Percentiles rank a stretch among this genome's conserved stretches.
These are phyloP conservation scores for Molossus molossus DNA, from an alignment of 2,797 vertebrate species.

Conservation along the genomic window DNA sequence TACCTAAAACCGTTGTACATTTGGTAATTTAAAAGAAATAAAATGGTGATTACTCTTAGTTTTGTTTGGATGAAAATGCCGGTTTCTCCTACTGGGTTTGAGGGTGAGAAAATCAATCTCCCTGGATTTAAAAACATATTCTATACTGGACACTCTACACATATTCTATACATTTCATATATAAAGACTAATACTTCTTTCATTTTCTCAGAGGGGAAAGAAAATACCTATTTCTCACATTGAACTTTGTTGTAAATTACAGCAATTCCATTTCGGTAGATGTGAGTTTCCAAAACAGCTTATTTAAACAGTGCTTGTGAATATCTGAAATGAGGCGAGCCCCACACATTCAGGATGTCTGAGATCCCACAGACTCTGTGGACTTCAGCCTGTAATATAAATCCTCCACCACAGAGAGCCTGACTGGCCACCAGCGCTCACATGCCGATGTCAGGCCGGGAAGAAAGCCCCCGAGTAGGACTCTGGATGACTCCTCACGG, in stretches of 20 bases:
- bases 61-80: conserved; percentile 60
- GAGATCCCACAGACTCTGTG: not conserved
- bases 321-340: not conserved
- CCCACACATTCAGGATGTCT: not conserved
- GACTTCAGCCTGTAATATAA: not conserved
- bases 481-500: not conserved
- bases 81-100: conserved; percentile 58
- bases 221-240: conserved; percentile 67
- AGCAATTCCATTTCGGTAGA: conserved; percentile 65
- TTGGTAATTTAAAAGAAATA: conserved; percentile 68
- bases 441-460: not conserved
- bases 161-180: not conserved
- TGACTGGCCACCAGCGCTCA: not conserved
- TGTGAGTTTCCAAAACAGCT: conserved; percentile 52
- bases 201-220: conserved; percentile 68
- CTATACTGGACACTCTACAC: not conserved
- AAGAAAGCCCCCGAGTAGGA: not conserved
- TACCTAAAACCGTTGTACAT: not conserved
- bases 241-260: conserved; percentile 37
- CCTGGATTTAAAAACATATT: conserved; percentile 59
- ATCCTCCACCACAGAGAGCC: not conserved
- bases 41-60: conserved; percentile 71
- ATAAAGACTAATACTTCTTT: conserved; percentile 49
- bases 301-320: conserved; percentile 39
- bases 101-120: conserved; percentile 67